Evolutionary conservation across 2,797 vertebrate species (phyloP).

Genomic region (Glossophaga mutica): DNA sequence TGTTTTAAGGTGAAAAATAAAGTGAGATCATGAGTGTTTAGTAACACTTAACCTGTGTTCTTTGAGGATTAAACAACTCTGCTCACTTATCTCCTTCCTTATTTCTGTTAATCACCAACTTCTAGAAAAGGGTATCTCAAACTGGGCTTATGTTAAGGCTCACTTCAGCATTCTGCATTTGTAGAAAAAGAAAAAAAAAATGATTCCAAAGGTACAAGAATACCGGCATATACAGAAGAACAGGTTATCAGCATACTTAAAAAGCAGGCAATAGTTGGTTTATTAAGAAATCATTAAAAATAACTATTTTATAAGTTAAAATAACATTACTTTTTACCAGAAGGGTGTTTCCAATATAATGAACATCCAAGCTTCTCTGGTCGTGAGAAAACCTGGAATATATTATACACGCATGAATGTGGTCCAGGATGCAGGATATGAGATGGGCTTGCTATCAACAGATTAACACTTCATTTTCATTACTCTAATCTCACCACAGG

Average conservation of each 20-base stretch:
- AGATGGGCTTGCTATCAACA: constrained; percentile 71
- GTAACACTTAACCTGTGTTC: constrained; percentile 16
- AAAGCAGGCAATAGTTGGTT: neutral
- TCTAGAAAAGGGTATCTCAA: neutral
- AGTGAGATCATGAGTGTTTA: neutral
- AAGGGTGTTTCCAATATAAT: constrained; percentile 67
- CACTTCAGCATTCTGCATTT: neutral
- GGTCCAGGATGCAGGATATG: constrained; percentile 58
- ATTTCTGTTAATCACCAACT: neutral
- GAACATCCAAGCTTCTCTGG: constrained; percentile 53
- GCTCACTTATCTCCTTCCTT: neutral
- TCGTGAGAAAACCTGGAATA: constrained; percentile 71
- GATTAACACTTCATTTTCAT: constrained; percentile 77
- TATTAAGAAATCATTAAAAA: constrained; percentile 53
- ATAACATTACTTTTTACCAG: constrained; percentile 51
- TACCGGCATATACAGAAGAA: neutral
- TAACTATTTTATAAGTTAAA: constrained; percentile 57
- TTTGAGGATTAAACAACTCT: neutral
- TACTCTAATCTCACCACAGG: constrained; percentile 71
- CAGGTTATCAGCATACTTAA: neutral
- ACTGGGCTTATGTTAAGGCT: neutral
- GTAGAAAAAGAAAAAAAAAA: neutral
- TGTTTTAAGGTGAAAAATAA: constrained; percentile 43
- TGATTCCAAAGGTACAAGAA: neutral
- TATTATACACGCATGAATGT: constrained; percentile 69